Conservation (phyloP, 2,888 invertebrate genomes). For the Tuta absoluta region DNA sequence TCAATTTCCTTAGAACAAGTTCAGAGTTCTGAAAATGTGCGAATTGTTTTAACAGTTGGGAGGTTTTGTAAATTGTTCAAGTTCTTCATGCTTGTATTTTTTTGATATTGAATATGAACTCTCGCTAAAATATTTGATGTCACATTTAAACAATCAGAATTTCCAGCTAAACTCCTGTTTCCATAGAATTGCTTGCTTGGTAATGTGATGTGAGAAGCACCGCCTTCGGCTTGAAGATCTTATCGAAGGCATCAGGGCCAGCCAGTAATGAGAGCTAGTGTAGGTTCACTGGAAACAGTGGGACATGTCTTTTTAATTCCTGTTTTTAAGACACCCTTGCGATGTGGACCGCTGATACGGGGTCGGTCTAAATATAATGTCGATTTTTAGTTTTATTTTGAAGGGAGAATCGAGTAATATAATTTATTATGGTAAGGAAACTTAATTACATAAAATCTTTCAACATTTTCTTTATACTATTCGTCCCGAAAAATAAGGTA, state of each 20-base stretch:
- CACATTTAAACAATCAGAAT: no score
- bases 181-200: no score
- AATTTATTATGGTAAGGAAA: no score
- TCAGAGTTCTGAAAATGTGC: conserved; percentile 41
- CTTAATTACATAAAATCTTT: no score
- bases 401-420: no score
- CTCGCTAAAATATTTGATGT: no score
- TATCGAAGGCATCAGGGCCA: conserved; percentile 54
- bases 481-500: no score
- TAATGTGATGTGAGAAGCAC: conserved; percentile 52
- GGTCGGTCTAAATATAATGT: conserved; percentile 26
- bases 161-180: no score
- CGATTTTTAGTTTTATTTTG: conserved; percentile 14
- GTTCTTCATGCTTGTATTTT: not conserved
- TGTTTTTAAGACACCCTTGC: conserved; percentile 44
- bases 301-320: conserved; percentile 55
- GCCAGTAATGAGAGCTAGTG: conserved; percentile 70
- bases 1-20: conserved; percentile 51
- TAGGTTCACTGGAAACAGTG: conserved; percentile 64
- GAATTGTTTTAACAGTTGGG: conserved; percentile 35
- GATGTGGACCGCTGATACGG: conserved; percentile 36
- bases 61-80: conserved; percentile 9
- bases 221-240: conserved; percentile 60
- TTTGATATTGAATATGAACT: no score
- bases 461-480: no score